Base-by-base conservation (phyloP, 2,113 vertebrate species). In the Martes martes region DNA sequence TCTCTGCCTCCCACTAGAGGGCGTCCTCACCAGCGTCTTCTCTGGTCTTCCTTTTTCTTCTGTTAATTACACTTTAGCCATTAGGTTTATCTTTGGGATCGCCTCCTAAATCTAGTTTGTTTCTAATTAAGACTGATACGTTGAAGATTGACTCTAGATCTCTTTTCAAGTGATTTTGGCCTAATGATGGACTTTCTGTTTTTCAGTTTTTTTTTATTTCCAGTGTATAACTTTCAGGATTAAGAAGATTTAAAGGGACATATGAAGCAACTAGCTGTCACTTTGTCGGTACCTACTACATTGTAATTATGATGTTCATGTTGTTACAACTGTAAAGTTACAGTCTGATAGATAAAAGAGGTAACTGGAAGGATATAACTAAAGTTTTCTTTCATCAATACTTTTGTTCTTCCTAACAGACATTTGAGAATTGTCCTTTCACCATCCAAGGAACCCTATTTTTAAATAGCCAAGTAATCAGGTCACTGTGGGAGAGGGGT, bases 401-500 rank as follows among this genome's bases (percentile, higher is more conserved):
- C 24, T 80, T 76, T 80, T 63, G 61, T 21, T 96, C 52, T 86
- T 89, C 55, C 15, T 79, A 86, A 83, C 55, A 57, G 79, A 73
- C n/a, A 45, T 73, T 89, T 85, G 45, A 83, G 23, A 71, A 89
- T 28, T 89, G 33, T 28, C 63, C 36, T 89, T 47, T 79, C 21
- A 73, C 7, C 36, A 83, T 73, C 74, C 83, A 92, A 80, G 71
- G 63, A 91, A 92, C 42, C 73, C 94, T 83, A 57, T 8, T 86
- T 93, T 79, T 89, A 81, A 97, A 95, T 76, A 50, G 39, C 89
- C 33, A 47, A 61, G 65, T 76, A 93, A 76, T 79, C 86, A 76
- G 86, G 89, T 86, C 89, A 67, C 45, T 71, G 52, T 39, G 50
- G 4, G 26, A 69, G 80, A 86, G 55, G 31, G 5, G 5, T 39